Percentiles rank a stretch among this genome's conserved stretches.
Conservation (phyloP, 2,888 invertebrate species). For the Heliconius sara region DNA sequence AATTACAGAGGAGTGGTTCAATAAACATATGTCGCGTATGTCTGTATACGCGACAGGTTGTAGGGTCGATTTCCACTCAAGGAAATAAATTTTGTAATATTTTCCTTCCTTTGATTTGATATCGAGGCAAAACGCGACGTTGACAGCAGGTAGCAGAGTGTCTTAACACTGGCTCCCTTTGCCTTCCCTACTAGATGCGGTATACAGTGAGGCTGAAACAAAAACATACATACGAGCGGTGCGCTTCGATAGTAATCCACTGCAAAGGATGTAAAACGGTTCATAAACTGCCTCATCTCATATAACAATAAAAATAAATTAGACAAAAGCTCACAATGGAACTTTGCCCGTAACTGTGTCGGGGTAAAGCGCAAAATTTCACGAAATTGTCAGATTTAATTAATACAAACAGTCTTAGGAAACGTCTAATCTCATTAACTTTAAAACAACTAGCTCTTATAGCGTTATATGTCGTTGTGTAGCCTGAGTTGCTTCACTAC, state of each 20-base stretch:
- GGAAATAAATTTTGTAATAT: too few species aligned
- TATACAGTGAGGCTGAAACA: too few species aligned
- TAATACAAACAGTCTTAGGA: constrained; percentile 69
- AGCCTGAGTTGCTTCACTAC: constrained; percentile 22
- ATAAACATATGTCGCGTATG: not conserved
- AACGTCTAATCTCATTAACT: constrained; percentile 51
- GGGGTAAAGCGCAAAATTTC: constrained; percentile 73
- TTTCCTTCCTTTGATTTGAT: too few species aligned
- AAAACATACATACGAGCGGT: constrained; percentile 39
- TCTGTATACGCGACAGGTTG: too few species aligned
- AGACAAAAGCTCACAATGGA: constrained; percentile 81
- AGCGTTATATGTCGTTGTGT: constrained; percentile 29
- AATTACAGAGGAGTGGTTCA: constrained; percentile 33
- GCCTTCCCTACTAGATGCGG: too few species aligned
- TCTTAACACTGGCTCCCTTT: too few species aligned
- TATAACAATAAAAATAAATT: constrained; percentile 82
- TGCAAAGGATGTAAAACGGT: constrained; percentile 69
- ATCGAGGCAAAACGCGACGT: too few species aligned
- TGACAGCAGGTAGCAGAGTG: too few species aligned
- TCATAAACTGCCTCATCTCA: constrained; percentile 75
- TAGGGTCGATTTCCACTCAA: too few species aligned
- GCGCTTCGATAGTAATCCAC: constrained; percentile 63
- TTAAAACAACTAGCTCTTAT: constrained; percentile 44
- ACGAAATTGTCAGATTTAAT: constrained; percentile 76
- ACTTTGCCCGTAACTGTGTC: constrained; percentile 74